Base-by-base conservation (phyloP, 2,888 invertebrate genomes). In the Pammene aurita region DNA sequence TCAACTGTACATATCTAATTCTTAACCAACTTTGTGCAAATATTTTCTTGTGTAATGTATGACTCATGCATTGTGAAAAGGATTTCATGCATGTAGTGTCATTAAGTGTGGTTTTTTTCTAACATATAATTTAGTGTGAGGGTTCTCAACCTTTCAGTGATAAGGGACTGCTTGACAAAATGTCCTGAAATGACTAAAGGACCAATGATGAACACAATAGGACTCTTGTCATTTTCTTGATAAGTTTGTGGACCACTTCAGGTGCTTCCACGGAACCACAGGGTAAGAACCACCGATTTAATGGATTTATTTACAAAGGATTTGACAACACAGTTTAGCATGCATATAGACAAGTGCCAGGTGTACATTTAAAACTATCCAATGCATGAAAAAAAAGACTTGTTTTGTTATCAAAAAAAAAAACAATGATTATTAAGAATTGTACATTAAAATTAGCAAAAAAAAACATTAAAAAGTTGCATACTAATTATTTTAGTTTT, bases 301-400 rank as follows among this genome's bases (percentile, higher is more conserved):
- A 1, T 38, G 38, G 38, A 38, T 38, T 38, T 48, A 50, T 61
- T 61, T 61, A 50, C 38, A 61, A 34, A 61, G 61, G 9, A 41
- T 16, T 61, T 61, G 18, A 57, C 38, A 46, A n/a, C 46, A 66
- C 57, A 44, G 41, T 35, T 54, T 60, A 52, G 58, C 66, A 66
- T 66, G 60, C 66, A n/a, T 26, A 60, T 13, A 54, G 35, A 55
- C 55, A n/a, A n/a, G 58, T 60, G 60, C 14, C 0, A 1, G 58
- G 66, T 66, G 66, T 26, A 41, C 50, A 62, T 18, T 62, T 13
- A 16, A 18, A 18, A 38, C 34, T 38, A 35, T 42, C 52, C 60
- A 66, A 35, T 60, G 52, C 35, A 44, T 60, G 60, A 66, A 34
- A 60, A 56, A 60, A 66, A n/a, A 26, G 18, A 16, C 7, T 7